Percentiles rank a stretch among this genome's conserved stretches.
These are phyloP conservation scores for Passer domesticus DNA, from an alignment of 2,113 vertebrate species.

Conservation along the genomic window DNA sequence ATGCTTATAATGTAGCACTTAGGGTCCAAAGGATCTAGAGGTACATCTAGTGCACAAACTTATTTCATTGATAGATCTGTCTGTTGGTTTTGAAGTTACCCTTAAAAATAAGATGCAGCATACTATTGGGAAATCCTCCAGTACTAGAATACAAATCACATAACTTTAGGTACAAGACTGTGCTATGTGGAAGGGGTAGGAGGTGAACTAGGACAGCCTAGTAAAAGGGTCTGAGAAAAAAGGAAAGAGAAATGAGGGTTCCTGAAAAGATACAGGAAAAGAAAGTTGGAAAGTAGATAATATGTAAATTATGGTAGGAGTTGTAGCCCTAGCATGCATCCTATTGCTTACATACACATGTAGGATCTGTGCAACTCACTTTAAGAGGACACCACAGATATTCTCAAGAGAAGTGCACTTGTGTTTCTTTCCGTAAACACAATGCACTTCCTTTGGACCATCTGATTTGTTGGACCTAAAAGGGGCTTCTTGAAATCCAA, in stretches of 20 bases:
- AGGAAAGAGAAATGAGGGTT: not conserved
- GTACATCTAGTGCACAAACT: not conserved
- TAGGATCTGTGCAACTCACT: not conserved
- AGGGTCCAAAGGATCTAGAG: not conserved
- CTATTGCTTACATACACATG: not conserved
- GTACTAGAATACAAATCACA: not conserved
- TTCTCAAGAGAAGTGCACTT: not conserved
- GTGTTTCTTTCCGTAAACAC: not conserved
- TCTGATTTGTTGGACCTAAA: not conserved
- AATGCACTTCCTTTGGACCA: not conserved
- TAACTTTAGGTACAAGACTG: not conserved
- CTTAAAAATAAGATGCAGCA: not conserved
- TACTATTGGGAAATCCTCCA: not conserved
- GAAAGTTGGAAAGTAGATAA: not conserved
- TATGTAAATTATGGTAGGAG: not conserved
- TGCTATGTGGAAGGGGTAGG: not conserved
- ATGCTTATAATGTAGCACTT: rapidly evolving
- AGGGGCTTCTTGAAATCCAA: not conserved
- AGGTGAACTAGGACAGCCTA: not conserved
- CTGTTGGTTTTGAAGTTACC: not conserved
- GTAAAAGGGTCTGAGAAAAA: not conserved
- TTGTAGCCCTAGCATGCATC: not conserved
- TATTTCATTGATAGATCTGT: not conserved
- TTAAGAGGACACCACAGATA: not conserved
- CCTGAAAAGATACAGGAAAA: not conserved